Conservation (phyloP, 2,113 vertebrate genomes). For the Gila orcuttii region DNA sequence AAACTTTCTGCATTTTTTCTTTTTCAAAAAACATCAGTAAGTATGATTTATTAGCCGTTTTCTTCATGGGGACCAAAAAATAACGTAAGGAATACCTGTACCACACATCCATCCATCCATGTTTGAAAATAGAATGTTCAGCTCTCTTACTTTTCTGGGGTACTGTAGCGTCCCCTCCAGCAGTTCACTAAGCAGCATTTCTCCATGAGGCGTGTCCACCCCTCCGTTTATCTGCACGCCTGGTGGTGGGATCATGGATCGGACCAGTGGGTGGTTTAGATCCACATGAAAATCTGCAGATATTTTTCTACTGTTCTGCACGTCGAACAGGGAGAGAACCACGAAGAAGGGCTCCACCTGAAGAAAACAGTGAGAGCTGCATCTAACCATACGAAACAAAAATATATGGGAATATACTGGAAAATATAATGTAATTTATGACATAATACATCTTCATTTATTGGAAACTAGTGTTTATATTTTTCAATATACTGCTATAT, state of each 20-base stretch:
- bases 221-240: constrained; percentile 66
- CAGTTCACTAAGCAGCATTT: constrained; percentile 70
- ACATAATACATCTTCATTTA: too few relatives aligned
- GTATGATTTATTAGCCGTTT: too few relatives aligned
- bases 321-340: constrained; percentile 92
- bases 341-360: constrained; percentile 98
- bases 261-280: constrained; percentile 88
- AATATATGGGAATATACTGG: too few relatives aligned
- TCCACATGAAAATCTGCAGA: constrained; percentile 97
- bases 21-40: too few relatives aligned
- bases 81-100: too few relatives aligned
- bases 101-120: too few relatives aligned
- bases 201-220: constrained; percentile 63
- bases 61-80: too few relatives aligned
- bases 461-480: too few relatives aligned
- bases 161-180: constrained; percentile 83
- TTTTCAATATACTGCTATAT: too few relatives aligned
- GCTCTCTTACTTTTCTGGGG: constrained; percentile 82
- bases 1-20: too few relatives aligned
- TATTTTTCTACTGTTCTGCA: constrained; percentile 92
- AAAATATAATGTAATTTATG: too few relatives aligned
- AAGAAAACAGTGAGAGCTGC: not conserved
- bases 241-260: constrained; percentile 80
- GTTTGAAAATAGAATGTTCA: not conserved
- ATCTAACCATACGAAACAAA: not conserved